A percentile compares a stretch with the other conserved stretches of the same genome.
Evolutionary conservation across 2,888 invertebrate genomes (phyloP).

Genomic region (Trichopoda pennipes): DNA sequence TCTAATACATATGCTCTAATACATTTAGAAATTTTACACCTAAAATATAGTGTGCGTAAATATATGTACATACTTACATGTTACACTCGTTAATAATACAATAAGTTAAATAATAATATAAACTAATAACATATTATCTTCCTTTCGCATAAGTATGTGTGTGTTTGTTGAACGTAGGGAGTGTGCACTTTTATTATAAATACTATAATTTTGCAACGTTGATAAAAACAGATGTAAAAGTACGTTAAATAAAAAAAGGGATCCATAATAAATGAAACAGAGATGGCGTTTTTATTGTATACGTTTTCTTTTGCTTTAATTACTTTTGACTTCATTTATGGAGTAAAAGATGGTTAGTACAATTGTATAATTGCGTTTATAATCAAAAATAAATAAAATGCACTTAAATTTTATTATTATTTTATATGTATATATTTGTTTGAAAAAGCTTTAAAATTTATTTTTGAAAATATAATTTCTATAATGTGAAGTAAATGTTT

Average conservation of each 20-base stretch:
- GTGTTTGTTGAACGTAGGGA: conserved; percentile 31
- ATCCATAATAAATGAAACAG: conserved; percentile 37
- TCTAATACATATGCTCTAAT: background rate
- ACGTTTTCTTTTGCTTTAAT: conserved; percentile 50
- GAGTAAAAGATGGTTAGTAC: conserved; percentile 63
- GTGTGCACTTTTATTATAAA: conserved; percentile 30
- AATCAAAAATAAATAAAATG: background rate
- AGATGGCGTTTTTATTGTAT: conserved; percentile 53
- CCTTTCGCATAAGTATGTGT: background rate
- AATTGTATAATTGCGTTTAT: background rate
- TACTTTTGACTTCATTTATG: conserved; percentile 43
- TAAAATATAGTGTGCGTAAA: background rate
- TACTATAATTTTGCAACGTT: background rate
- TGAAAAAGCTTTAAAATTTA: too few species aligned
- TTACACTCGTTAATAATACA: background rate
- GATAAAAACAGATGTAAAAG: conserved; percentile 6
- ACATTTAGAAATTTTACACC: background rate
- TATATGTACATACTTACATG: background rate
- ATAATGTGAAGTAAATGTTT: background rate
- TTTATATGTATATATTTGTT: too few species aligned
- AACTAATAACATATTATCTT: background rate
- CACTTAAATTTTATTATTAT: too few species aligned
- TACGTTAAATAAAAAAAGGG: background rate
- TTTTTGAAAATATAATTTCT: too few species aligned
- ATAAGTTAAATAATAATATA: background rate